Percentiles rank a stretch among this genome's conserved stretches.
These are phyloP conservation scores for Beris morrisii DNA, from an alignment of 2,888 invertebrate species.

Conservation along the genomic window DNA sequence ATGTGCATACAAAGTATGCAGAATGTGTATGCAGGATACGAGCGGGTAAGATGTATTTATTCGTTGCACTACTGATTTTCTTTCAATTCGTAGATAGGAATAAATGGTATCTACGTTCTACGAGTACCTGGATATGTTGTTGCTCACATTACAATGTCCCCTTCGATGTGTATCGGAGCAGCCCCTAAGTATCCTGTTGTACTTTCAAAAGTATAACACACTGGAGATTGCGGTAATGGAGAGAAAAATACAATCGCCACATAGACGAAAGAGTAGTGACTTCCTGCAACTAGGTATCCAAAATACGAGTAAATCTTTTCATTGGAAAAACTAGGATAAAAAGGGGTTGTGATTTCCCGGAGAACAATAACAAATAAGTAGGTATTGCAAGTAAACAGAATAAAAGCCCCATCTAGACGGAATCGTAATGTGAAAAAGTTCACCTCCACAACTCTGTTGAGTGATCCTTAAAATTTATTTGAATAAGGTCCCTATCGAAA, in stretches of 20 bases:
- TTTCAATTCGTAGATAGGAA: conserved; percentile 20
- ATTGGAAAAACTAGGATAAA: too few relatives aligned
- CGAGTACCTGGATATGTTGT: too few relatives aligned
- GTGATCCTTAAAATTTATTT: conserved; percentile 31
- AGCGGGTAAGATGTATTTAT: background rate
- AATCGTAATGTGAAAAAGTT: background rate
- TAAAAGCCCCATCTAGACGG: conserved; percentile 6
- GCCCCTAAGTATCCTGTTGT: conserved; percentile 10
- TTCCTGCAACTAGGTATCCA: background rate
- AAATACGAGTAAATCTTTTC: too few relatives aligned
- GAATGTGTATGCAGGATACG: too few relatives aligned
- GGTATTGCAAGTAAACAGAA: background rate
- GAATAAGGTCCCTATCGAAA: conserved; percentile 27
- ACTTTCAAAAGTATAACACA: conserved; percentile 23
- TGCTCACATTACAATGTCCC: background rate
- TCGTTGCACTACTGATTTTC: background rate
- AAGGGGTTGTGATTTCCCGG: too few relatives aligned
- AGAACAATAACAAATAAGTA: too few relatives aligned
- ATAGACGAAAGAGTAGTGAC: background rate
- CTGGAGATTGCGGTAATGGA: conserved; percentile 9
- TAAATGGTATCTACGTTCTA: conserved; percentile 10
- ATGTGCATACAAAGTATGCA: too few relatives aligned
- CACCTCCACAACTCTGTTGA: conserved; percentile 10
- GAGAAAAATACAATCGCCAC: conserved; percentile 10
- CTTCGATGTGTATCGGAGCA: background rate